phyloP scores from a whole-genome alignment of 2,888 invertebrate genomes.

The Lymantria monacha region DNA sequence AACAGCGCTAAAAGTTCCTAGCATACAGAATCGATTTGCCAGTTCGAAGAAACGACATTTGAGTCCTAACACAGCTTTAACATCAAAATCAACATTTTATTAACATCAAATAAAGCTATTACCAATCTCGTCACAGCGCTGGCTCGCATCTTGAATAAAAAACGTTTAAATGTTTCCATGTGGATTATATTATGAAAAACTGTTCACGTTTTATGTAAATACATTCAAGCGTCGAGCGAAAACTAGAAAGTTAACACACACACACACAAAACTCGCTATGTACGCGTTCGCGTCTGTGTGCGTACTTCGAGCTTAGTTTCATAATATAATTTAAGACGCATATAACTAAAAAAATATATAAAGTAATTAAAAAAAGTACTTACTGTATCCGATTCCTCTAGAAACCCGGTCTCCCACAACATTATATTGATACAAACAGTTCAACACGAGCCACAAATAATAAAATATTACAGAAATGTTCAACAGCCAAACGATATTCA shows the following conservation, averaged over 20 bases:
- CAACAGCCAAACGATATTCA: conserved; percentile 23
- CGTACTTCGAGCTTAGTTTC: conserved; percentile 59
- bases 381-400: conserved; percentile 74
- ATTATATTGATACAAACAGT: conserved; percentile 58
- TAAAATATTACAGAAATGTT: conserved; percentile 13
- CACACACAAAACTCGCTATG: conserved; percentile 40
- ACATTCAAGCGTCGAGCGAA: conserved; percentile 71
- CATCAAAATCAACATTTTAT: conserved; percentile 52
- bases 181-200: conserved; percentile 79
- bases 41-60: conserved; percentile 26
- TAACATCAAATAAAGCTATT: conserved; percentile 67
- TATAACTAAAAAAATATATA: conserved; percentile 19
- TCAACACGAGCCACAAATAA: conserved; percentile 60
- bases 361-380: conserved; percentile 45
- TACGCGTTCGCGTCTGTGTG: conserved; percentile 30
- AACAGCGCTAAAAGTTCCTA: background rate
- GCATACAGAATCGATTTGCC: background rate
- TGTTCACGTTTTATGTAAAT: conserved; percentile 81
- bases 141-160: conserved; percentile 66
- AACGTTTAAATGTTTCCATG: conserved; percentile 67
- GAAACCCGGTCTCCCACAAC: conserved; percentile 75
- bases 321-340: conserved; percentile 54
- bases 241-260: conserved; percentile 79
- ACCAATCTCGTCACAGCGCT: conserved; percentile 56
- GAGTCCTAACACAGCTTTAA: conserved; percentile 25